Conservation (phyloP, 2,797 vertebrate genomes). For the Leptodactylus fallax region DNA sequence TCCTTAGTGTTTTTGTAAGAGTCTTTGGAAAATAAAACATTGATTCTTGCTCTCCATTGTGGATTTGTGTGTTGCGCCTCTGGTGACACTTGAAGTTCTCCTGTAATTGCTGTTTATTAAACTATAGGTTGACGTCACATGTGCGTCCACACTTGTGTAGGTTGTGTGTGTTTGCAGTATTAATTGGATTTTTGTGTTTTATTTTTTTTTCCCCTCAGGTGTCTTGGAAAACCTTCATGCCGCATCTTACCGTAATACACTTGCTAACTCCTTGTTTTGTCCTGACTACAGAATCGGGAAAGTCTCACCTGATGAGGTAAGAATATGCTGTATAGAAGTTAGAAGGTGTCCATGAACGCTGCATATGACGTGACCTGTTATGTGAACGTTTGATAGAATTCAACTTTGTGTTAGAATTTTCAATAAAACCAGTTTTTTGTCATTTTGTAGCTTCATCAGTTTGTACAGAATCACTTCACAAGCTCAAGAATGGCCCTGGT, state of each 20-base stretch:
- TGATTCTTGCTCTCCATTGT: too few relatives aligned
- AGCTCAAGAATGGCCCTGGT: slow-evolving; percentile 94
- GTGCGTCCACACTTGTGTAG: too few relatives aligned
- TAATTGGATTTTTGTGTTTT: neutral
- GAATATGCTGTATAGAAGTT: too few relatives aligned
- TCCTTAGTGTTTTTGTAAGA: too few relatives aligned
- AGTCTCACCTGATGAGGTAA: slow-evolving; percentile 87
- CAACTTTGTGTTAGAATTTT: neutral
- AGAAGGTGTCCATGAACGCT: too few relatives aligned
- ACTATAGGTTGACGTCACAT: too few relatives aligned
- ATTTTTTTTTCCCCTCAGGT: slow-evolving; percentile 71
- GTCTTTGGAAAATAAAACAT: too few relatives aligned
- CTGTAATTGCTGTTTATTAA: too few relatives aligned
- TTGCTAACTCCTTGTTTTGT: slow-evolving; percentile 93
- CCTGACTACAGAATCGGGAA: slow-evolving; percentile 89
- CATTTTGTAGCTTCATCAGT: slow-evolving; percentile 85
- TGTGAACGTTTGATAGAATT: neutral
- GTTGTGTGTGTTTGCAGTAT: too few relatives aligned
- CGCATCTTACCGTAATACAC: slow-evolving; percentile 88
- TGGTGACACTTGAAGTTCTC: too few relatives aligned
- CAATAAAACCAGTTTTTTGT: neutral
- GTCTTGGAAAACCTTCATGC: slow-evolving; percentile 89
- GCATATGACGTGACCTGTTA: neutral
- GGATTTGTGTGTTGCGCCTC: too few relatives aligned
- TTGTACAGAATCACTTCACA: slow-evolving; percentile 94